Evolutionary conservation across 2,888 invertebrate species (phyloP).

Genomic region (Cerceris ruficornis): DNA sequence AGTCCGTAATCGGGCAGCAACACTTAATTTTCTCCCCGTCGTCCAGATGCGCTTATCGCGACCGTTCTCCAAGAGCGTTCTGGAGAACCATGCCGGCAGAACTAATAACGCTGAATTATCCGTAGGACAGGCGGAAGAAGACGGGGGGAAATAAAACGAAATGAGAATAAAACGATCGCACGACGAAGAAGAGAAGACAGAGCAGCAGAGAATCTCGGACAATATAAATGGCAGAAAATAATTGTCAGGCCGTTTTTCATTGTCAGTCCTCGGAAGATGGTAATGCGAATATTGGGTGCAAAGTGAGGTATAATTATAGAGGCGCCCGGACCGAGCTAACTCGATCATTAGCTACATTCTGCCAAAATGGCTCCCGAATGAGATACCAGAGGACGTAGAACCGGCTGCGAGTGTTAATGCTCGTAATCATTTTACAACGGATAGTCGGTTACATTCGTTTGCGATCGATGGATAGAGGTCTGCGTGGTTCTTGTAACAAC

Average conservation of each 20-base stretch:
- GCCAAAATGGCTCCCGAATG: constrained; percentile 53
- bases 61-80: constrained; percentile 26
- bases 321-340: constrained; percentile 51
- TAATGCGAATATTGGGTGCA: constrained; percentile 59
- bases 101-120: constrained; percentile 18
- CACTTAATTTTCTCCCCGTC: constrained; percentile 41
- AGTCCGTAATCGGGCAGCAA: no score
- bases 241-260: constrained; percentile 56
- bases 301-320: constrained; percentile 62
- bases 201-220: not conserved
- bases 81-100: not conserved
- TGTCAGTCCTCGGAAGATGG: constrained; percentile 43
- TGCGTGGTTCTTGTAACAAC: constrained; percentile 43
- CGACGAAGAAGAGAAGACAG: constrained; percentile 13
- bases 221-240: constrained; percentile 34
- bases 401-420: constrained; percentile 44
- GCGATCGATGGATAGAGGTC: constrained; percentile 50
- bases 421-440: constrained; percentile 54
- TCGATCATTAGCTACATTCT: constrained; percentile 58
- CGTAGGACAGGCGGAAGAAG: no score
- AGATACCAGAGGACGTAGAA: constrained; percentile 31
- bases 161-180: constrained; percentile 48
- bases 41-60: not conserved
- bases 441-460: constrained; percentile 35
- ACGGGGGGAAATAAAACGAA: not conserved